Conservation (phyloP, 35 echinoderm and acorn worm species). For the Amphiura filiformis region DNA sequence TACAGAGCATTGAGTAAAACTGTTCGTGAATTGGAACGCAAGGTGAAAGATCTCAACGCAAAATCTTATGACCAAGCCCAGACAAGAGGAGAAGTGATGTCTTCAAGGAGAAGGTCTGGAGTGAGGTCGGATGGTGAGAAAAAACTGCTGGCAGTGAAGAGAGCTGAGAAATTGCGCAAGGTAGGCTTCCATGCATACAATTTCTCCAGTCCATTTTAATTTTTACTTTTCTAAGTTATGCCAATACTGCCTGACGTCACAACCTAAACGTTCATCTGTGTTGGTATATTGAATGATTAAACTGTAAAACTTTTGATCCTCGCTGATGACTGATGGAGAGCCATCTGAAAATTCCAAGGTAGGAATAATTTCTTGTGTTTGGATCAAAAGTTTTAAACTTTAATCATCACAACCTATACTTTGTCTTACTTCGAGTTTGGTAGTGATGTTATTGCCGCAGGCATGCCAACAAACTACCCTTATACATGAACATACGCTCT, state of each 20-base stretch:
- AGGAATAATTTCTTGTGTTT: no score
- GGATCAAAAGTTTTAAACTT: no score
- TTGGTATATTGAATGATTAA: no score
- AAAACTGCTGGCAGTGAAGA: slow-evolving; percentile 71
- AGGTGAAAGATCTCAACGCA: slow-evolving; percentile 42
- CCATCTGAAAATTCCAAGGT: no score
- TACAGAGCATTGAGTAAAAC: slow-evolving; percentile 64
- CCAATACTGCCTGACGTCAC: not conserved
- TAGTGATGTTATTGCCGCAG: no score
- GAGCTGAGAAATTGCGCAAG: slow-evolving; percentile 90
- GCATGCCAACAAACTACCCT: no score
- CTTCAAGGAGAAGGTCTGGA: slow-evolving; percentile 40
- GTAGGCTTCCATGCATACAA: no score
- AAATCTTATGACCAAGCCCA: slow-evolving; percentile 46
- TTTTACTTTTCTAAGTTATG: not conserved
- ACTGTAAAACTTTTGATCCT: not conserved
- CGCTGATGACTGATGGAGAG: no score
- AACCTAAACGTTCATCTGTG: not conserved
- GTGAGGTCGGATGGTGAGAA: slow-evolving; percentile 70
- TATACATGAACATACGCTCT: no score
- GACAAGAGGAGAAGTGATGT: slow-evolving; percentile 37
- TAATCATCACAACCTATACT: no score
- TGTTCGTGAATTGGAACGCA: slow-evolving; percentile 68
- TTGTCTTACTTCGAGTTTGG: no score
- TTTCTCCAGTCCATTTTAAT: not conserved